Conservation (phyloP, 2,888 invertebrate genomes). For the Epistrophe grossulariae region DNA sequence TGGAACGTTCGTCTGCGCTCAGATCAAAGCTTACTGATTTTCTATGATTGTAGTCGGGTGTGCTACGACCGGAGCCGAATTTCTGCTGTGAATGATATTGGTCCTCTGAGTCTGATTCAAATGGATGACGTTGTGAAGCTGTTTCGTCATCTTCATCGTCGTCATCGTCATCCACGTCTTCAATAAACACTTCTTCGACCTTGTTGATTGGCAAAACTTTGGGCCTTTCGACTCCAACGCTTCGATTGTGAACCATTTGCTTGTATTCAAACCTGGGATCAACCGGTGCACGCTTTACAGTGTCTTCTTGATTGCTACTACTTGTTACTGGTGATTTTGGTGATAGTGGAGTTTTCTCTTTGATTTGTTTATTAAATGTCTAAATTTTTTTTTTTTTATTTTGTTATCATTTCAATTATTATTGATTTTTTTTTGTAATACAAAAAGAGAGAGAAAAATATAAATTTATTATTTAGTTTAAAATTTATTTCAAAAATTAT, state of each 20-base stretch:
- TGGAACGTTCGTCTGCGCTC: slow-evolving; percentile 82
- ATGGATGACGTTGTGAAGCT: slow-evolving; percentile 5
- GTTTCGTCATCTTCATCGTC: slow-evolving; percentile 77
- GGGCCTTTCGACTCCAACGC: neutral
- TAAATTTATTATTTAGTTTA: slow-evolving; percentile 52
- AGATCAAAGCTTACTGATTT: slow-evolving; percentile 84
- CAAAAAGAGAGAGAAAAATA: slow-evolving; percentile 72
- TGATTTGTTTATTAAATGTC: slow-evolving; percentile 48
- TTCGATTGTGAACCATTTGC: slow-evolving; percentile 79
- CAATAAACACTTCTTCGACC: slow-evolving; percentile 81
- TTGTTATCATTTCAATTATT: slow-evolving; percentile 46
- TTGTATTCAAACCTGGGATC: slow-evolving; percentile 79
- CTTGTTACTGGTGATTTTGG: slow-evolving; percentile 2
- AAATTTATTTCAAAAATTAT: slow-evolving; percentile 25
- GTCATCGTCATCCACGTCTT: slow-evolving; percentile 79
- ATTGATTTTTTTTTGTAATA: slow-evolving; percentile 30
- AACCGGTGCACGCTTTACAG: slow-evolving; percentile 6
- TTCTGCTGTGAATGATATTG: slow-evolving; percentile 78
- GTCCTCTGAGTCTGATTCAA: slow-evolving; percentile 80
- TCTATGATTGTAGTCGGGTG: slow-evolving; percentile 81
- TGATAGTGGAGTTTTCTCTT: slow-evolving; percentile 67
- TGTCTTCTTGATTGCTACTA: slow-evolving; percentile 14
- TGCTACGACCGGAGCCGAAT: slow-evolving; percentile 81
- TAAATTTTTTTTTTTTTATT: slow-evolving; percentile 17
- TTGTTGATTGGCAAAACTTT: slow-evolving; percentile 73